phyloP scores from a whole-genome alignment of 2,888 invertebrate genomes.

The Sphinx pinastri region DNA sequence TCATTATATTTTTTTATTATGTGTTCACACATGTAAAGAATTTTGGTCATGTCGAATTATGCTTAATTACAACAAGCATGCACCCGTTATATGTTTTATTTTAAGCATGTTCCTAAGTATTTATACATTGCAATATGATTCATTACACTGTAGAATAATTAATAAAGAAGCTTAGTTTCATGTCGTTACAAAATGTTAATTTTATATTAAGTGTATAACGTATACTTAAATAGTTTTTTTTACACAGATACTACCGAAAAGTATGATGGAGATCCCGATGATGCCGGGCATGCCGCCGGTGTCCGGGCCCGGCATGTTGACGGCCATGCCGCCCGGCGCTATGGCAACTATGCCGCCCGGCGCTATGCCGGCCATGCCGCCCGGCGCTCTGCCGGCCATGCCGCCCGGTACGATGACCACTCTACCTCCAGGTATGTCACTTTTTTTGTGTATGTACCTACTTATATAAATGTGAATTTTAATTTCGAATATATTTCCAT shows the following conservation, averaged over 20 bases:
- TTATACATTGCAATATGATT: too few relatives aligned
- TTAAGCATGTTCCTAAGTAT: too few relatives aligned
- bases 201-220: too few relatives aligned
- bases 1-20: too few relatives aligned
- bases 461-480: background rate
- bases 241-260: constrained; percentile 69
- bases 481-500: too few relatives aligned
- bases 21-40: too few relatives aligned
- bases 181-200: too few relatives aligned
- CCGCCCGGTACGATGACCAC: constrained; percentile 31
- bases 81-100: too few relatives aligned
- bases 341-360: constrained; percentile 27
- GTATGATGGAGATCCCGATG: constrained; percentile 67
- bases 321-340: constrained; percentile 30
- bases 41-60: too few relatives aligned
- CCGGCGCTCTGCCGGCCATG: background rate
- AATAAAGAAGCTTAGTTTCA: too few relatives aligned
- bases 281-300: constrained; percentile 45
- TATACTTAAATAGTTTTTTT: background rate
- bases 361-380: constrained; percentile 32
- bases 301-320: constrained; percentile 35
- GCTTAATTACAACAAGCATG: too few relatives aligned
- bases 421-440: constrained; percentile 25
- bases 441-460: background rate
- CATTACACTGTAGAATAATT: too few relatives aligned